phyloP scores from a whole-genome alignment of 2,113 vertebrate species.

The Lophotis ruficrista region DNA sequence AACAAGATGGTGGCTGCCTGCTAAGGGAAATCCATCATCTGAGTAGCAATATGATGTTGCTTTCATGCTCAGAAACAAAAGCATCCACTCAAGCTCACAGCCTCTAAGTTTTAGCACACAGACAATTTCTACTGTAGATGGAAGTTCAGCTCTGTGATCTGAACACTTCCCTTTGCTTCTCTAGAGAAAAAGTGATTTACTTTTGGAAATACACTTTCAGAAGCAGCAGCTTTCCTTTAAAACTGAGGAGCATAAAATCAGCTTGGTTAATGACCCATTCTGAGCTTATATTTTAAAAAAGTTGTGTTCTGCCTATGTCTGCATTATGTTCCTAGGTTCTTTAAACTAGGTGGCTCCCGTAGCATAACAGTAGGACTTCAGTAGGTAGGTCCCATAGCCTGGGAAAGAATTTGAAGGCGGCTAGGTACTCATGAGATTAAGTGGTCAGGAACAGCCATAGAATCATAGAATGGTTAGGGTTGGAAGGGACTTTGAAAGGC shows the following conservation, averaged over 20 bases:
- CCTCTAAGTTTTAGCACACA: neutral
- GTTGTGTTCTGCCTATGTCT: neutral
- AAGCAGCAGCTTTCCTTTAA: neutral
- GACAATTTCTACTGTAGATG: neutral
- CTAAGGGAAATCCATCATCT: neutral
- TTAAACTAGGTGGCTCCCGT: neutral
- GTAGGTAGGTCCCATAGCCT: neutral
- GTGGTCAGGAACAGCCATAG: neutral
- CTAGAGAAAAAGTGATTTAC: neutral
- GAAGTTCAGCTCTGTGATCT: neutral
- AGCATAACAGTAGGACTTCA: neutral
- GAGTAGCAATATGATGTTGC: neutral
- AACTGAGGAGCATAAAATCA: neutral
- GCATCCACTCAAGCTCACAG: neutral
- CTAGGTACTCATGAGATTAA: neutral
- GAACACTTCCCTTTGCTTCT: neutral
- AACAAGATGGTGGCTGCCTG: conserved; percentile 65
- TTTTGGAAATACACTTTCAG: neutral
- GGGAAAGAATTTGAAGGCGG: neutral
- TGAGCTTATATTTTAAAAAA: neutral
- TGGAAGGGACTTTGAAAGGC: too few relatives aligned
- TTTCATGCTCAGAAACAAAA: neutral
- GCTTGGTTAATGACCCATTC: neutral
- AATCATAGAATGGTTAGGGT: too few relatives aligned
- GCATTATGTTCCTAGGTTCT: neutral